Percentiles rank a stretch among this genome's conserved stretches.
Evolutionary conservation across 2,797 vertebrate genomes (phyloP).

Genomic region (Sciurus vulgaris): DNA sequence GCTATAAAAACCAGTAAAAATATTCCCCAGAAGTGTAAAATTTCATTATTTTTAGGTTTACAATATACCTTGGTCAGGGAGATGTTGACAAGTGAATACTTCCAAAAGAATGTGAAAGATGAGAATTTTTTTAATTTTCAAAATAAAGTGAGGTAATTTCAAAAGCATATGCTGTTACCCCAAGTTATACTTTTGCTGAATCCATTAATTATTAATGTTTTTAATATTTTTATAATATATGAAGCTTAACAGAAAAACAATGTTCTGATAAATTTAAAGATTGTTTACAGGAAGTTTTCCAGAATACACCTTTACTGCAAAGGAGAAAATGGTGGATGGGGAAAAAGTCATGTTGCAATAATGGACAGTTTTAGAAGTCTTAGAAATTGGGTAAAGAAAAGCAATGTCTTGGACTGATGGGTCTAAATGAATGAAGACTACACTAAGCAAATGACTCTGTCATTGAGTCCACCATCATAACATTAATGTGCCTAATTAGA

Average conservation of each 20-base stretch:
- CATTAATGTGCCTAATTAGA: constrained; percentile 50
- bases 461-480: background rate
- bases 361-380: background rate
- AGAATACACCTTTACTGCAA: constrained; percentile 32
- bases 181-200: constrained; percentile 22
- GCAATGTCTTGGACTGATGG: background rate
- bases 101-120: constrained; percentile 17
- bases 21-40: background rate
- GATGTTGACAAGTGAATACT: constrained; percentile 56
- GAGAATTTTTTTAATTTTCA: background rate
- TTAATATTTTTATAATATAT: constrained; percentile 37
- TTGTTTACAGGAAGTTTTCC: constrained; percentile 21
- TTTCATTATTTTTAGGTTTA: constrained; percentile 52
- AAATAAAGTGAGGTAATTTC: constrained; percentile 43
- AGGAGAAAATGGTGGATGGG: background rate
- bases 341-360: background rate
- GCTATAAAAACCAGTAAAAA: background rate
- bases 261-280: background rate
- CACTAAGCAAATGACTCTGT: background rate
- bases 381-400: background rate
- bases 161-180: constrained; percentile 34
- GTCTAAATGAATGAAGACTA: background rate
- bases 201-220: constrained; percentile 39
- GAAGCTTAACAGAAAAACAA: constrained; percentile 15
- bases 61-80: background rate